These are phyloP conservation scores for Podocnemis expansa DNA, from an alignment of 2,113 vertebrate species.

Conservation along the genomic window DNA sequence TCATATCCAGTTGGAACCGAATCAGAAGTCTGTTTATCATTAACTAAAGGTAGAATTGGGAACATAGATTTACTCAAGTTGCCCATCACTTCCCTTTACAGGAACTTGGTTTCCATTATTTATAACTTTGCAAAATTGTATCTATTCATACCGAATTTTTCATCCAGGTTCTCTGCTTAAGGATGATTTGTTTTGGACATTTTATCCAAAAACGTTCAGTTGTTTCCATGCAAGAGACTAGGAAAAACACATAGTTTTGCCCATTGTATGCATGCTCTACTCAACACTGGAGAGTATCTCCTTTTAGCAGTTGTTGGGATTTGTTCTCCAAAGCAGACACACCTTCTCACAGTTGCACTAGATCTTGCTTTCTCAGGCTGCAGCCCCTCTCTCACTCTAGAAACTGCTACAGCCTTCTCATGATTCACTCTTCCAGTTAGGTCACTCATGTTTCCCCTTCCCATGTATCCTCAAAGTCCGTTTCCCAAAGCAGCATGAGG, in stretches of 20 bases:
- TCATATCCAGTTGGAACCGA: not conserved
- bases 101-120: not conserved
- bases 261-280: not conserved
- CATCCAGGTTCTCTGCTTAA: not conserved
- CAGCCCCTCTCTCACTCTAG: not conserved
- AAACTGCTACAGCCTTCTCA: not conserved
- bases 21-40: not conserved
- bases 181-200: not conserved
- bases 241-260: not conserved
- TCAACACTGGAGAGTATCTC: not conserved
- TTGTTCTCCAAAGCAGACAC: not conserved
- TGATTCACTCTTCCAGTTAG: not conserved
- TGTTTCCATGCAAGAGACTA: not conserved
- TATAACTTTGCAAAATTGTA: not conserved
- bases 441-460: not conserved
- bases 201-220: not conserved
- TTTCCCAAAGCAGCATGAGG: not conserved
- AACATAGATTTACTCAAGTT: not conserved
- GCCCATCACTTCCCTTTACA: not conserved
- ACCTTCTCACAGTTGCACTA: not conserved
- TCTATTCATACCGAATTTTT: not conserved
- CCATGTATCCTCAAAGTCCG: not conserved
- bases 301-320: not conserved
- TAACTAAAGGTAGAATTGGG: not conserved
- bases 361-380: not conserved